Evolutionary conservation across 2,888 invertebrate genomes (phyloP).

Genomic region (Lymantria dispar): DNA sequence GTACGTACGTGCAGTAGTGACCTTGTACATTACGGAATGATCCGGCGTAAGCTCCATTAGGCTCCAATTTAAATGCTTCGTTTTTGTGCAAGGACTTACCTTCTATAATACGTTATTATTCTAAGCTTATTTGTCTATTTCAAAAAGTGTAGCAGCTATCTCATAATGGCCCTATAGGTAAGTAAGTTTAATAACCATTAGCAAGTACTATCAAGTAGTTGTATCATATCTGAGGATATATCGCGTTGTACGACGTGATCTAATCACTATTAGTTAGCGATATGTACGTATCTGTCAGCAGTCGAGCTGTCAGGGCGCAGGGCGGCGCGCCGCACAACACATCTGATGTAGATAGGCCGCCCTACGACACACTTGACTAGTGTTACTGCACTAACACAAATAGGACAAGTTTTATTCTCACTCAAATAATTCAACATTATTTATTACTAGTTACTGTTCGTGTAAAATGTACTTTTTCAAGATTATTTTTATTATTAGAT

Average conservation of each 20-base stretch:
- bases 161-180: too few species aligned
- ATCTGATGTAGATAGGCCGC: slow-evolving; percentile 15
- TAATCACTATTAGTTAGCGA: slow-evolving; percentile 16
- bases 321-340: slow-evolving; percentile 10
- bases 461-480: too few species aligned
- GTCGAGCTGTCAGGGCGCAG: neutral
- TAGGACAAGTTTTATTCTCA: neutral
- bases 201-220: neutral
- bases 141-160: too few species aligned
- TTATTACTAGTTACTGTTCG: too few species aligned
- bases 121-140: too few species aligned
- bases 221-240: slow-evolving; percentile 8
- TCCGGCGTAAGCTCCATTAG: too few species aligned
- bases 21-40: too few species aligned
- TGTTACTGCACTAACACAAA: slow-evolving; percentile 6
- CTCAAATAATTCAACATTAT: neutral
- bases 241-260: slow-evolving; percentile 19
- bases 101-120: too few species aligned
- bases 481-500: too few species aligned
- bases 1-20: too few species aligned
- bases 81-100: too few species aligned
- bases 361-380: slow-evolving; percentile 1
- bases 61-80: too few species aligned
- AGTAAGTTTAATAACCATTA: neutral
- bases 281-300: neutral